Conservation (phyloP, 23 tunicate genomes). For the Corella eumyota region DNA sequence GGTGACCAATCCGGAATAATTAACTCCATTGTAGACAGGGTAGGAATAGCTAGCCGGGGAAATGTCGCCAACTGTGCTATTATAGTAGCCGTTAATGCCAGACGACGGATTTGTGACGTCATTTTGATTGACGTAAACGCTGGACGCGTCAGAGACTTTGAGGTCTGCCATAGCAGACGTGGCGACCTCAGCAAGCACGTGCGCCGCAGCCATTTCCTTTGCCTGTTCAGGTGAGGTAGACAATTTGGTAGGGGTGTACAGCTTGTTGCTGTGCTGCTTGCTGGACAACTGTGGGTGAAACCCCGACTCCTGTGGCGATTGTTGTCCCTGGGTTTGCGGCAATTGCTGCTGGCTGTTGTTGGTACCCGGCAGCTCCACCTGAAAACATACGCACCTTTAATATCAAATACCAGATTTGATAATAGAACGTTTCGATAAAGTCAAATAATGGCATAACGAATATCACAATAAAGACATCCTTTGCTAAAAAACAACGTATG, state of each 20-base stretch:
- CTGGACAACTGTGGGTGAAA: constrained; percentile 22
- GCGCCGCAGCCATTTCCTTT: constrained; percentile 78
- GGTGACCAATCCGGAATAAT: constrained; percentile 7
- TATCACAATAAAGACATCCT: neutral
- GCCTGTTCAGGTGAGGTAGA: constrained; percentile 92
- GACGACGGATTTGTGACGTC: too few relatives aligned
- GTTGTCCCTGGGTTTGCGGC: constrained; percentile 14
- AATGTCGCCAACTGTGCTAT: too few relatives aligned
- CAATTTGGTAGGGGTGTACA: constrained; percentile 99
- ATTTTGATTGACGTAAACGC: too few relatives aligned
- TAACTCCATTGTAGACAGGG: constrained; percentile 4
- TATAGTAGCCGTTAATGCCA: too few relatives aligned
- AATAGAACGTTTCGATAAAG: neutral
- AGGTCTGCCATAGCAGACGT: neutral
- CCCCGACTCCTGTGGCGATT: constrained; percentile 27
- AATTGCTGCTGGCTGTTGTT: constrained; percentile 21
- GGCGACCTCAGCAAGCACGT: constrained; percentile 31
- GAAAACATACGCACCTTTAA: neutral
- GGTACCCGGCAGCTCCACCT: constrained; percentile 75
- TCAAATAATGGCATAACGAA: neutral
- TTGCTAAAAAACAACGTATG: neutral
- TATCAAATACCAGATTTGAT: too few relatives aligned
- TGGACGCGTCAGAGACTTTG: neutral
- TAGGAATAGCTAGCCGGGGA: too few relatives aligned
- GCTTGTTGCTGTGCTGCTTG: constrained; percentile 28